phyloP scores from a whole-genome alignment of 2,888 invertebrate genomes.

The Microctonus aethiopoides region DNA sequence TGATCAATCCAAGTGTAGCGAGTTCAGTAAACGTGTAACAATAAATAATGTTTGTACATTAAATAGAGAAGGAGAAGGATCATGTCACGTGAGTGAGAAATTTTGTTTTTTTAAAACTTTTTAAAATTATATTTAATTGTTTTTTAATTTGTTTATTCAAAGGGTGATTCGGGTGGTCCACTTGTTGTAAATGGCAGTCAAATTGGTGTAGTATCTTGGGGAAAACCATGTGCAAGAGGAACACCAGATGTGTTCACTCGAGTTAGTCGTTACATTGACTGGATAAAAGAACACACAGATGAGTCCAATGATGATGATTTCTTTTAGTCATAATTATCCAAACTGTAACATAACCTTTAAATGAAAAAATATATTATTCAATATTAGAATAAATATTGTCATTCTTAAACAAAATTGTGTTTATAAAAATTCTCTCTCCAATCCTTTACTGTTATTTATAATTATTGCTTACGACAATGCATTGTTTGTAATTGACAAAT shows the following conservation, averaged over 20 bases:
- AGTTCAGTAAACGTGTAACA: constrained; percentile 67
- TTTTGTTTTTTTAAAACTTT: background rate
- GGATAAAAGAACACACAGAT: constrained; percentile 58
- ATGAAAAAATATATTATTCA: background rate
- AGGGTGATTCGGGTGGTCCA: constrained; percentile 66
- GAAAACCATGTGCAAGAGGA: constrained; percentile 66
- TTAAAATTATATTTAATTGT: background rate
- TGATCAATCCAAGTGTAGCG: constrained; percentile 67
- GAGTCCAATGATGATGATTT: constrained; percentile 32
- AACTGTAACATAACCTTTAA: too few relatives aligned
- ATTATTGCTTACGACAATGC: too few relatives aligned
- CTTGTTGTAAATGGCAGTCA: constrained; percentile 58
- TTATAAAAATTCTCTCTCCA: too few relatives aligned
- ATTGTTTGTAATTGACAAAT: too few relatives aligned
- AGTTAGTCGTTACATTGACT: constrained; percentile 62
- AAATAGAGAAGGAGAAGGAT: constrained; percentile 72
- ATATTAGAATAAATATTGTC: too few relatives aligned
- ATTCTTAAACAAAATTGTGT: too few relatives aligned
- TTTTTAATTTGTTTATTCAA: constrained; percentile 3
- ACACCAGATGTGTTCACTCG: constrained; percentile 65
- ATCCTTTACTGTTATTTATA: too few relatives aligned
- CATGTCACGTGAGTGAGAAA: constrained; percentile 71
- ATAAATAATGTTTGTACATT: constrained; percentile 72
- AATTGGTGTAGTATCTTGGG: constrained; percentile 68
- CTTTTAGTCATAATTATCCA: too few relatives aligned